Percentiles rank a stretch among this genome's conserved stretches.
Conservation (phyloP, 2,113 vertebrate species). For the Mustela nigripes region DNA sequence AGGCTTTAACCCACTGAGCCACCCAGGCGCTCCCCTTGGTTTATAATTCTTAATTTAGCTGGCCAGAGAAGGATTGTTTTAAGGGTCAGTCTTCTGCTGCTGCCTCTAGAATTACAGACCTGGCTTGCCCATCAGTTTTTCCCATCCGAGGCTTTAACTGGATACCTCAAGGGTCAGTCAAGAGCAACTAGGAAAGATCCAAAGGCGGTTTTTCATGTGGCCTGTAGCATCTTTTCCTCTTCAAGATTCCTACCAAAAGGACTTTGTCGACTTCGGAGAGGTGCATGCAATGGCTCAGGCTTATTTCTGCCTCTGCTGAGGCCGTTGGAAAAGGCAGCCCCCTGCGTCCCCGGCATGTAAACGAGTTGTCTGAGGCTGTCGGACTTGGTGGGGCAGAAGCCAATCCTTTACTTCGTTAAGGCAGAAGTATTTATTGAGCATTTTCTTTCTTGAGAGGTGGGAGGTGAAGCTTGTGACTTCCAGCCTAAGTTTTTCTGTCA, state of each 20-base stretch:
- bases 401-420: not conserved
- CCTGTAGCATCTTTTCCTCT: not conserved
- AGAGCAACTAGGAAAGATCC: not conserved
- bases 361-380: not conserved
- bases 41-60: slow-evolving; percentile 22
- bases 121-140: not conserved
- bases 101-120: not conserved
- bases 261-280: not conserved
- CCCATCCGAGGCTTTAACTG: not conserved
- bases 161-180: not conserved
- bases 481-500: not conserved
- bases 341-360: not conserved
- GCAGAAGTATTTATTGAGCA: not conserved
- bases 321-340: not conserved
- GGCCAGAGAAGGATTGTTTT: not conserved
- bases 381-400: not conserved
- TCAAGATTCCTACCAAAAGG: not conserved
- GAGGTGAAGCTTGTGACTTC: not conserved
- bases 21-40: not conserved
- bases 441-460: not conserved
- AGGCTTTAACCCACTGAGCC: no score
- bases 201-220: not conserved
- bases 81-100: not conserved
- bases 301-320: not conserved
- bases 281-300: not conserved